A percentile compares a stretch with the other conserved stretches of the same genome.
Conservation (phyloP, 2,888 invertebrate genomes). For the Himalopsyche kuldschensis region DNA sequence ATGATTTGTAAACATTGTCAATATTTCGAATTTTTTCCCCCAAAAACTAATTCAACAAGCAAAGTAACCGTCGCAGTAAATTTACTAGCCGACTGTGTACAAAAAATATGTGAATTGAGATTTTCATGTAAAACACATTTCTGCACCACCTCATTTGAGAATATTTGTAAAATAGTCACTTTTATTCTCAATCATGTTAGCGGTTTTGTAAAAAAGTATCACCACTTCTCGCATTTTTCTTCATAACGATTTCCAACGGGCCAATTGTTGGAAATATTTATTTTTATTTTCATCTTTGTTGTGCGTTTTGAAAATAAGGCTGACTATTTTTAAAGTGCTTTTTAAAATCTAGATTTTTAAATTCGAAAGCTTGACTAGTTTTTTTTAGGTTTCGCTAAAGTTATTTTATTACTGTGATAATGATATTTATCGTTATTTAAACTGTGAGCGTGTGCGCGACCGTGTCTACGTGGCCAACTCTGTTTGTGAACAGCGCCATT, state of each 20-base stretch:
- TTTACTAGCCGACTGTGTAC: not conserved
- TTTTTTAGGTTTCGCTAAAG: not conserved
- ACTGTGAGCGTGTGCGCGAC: conserved; percentile 1
- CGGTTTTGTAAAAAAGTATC: not conserved
- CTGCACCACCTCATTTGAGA: conserved; percentile 1
- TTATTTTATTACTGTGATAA: not conserved
- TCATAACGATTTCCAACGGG: too few species aligned
- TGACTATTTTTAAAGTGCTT: conserved; percentile 12
- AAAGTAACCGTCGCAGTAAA: not conserved
- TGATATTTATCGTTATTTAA: not conserved
- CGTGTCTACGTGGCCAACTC: conserved; percentile 29
- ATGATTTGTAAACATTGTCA: conserved; percentile 10
- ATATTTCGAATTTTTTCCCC: not conserved
- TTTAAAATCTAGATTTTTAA: conserved; percentile 15
- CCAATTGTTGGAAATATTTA: too few species aligned
- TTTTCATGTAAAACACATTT: not conserved
- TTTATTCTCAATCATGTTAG: not conserved
- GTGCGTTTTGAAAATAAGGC: not conserved
- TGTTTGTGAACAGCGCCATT: conserved; percentile 30
- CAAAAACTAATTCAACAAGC: not conserved
- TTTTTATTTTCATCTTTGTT: too few species aligned
- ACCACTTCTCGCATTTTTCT: too few species aligned
- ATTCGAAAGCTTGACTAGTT: conserved; percentile 21
- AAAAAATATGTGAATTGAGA: not conserved
- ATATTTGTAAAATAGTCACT: conserved; percentile 5